Conservation (phyloP, 2,797 vertebrate species). For the Zonotrichia albicollis region DNA sequence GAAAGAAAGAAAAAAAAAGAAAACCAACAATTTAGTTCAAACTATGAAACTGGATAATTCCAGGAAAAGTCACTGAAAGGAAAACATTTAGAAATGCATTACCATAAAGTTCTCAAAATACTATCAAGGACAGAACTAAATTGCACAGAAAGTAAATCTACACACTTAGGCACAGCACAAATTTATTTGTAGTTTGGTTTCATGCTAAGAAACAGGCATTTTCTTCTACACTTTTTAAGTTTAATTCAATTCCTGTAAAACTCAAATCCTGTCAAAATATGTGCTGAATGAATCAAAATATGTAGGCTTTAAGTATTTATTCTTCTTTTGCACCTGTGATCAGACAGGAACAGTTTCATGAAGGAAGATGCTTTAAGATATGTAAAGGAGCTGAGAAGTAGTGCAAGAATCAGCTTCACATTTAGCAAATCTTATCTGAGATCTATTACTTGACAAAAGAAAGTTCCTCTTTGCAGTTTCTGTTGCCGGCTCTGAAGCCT, state of each 20-base stretch:
- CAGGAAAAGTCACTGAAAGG: background rate
- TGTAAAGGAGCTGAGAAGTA: background rate
- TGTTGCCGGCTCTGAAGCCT: background rate
- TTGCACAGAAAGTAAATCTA: background rate
- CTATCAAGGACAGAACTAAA: background rate
- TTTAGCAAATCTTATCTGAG: background rate
- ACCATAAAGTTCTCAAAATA: slow-evolving; percentile 8
- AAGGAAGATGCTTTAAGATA: background rate
- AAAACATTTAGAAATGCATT: slow-evolving; percentile 18
- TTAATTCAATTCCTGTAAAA: background rate
- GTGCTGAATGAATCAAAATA: background rate
- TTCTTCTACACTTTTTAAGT: background rate
- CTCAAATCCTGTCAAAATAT: background rate
- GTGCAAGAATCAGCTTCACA: background rate
- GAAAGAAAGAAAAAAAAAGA: background rate
- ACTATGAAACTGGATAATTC: background rate
- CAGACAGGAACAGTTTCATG: background rate
- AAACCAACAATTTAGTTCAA: background rate
- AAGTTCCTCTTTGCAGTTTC: background rate
- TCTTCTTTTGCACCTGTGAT: background rate
- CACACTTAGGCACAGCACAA: background rate
- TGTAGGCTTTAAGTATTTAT: background rate
- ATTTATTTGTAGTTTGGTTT: background rate
- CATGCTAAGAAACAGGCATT: background rate
- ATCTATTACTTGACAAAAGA: background rate